Percentiles rank a stretch among this genome's conserved stretches.
phyloP scores from a whole-genome alignment of 2,797 vertebrate species.

The Argentina silus region DNA sequence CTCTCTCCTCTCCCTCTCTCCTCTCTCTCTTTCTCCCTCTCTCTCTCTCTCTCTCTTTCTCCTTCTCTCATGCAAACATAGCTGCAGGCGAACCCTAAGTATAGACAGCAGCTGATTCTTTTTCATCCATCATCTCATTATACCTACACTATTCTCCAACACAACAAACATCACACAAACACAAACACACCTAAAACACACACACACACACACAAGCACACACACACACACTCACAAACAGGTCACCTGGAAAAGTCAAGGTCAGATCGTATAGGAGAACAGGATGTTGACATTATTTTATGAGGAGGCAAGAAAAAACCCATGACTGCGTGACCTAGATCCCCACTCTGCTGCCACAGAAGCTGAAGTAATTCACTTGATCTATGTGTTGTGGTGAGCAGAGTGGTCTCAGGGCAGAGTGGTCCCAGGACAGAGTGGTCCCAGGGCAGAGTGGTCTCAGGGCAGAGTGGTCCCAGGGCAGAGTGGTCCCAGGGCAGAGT shows the following conservation, averaged over 20 bases:
- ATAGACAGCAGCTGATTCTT: constrained; percentile 57
- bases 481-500: too few species aligned
- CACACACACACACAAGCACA: background rate
- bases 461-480: too few species aligned
- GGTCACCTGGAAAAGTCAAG: constrained; percentile 72
- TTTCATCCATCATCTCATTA: constrained; percentile 48
- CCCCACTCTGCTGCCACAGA: constrained; percentile 64
- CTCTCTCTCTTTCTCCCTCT: constrained; percentile 63
- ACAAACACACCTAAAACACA: background rate
- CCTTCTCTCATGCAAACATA: constrained; percentile 57
- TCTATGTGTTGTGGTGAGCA: constrained; percentile 72
- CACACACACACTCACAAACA: background rate
- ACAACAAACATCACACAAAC: constrained; percentile 23
- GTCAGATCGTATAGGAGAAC: constrained; percentile 60
- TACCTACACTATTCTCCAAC: constrained; percentile 47
- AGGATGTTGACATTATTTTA: constrained; percentile 64
- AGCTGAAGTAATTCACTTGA: constrained; percentile 78
- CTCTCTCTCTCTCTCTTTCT: background rate
- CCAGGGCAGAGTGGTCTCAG: too few species aligned
- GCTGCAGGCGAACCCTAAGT: constrained; percentile 73
- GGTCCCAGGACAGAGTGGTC: too few species aligned
- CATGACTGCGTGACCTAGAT: constrained; percentile 26
- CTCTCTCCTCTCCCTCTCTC: constrained; percentile 3
- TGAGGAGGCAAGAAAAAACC: constrained; percentile 22
- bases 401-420: too few species aligned